Base-by-base conservation (phyloP, 30 jellyfish, hydroid and myxozoan species). In the Sanderia malayensis region DNA sequence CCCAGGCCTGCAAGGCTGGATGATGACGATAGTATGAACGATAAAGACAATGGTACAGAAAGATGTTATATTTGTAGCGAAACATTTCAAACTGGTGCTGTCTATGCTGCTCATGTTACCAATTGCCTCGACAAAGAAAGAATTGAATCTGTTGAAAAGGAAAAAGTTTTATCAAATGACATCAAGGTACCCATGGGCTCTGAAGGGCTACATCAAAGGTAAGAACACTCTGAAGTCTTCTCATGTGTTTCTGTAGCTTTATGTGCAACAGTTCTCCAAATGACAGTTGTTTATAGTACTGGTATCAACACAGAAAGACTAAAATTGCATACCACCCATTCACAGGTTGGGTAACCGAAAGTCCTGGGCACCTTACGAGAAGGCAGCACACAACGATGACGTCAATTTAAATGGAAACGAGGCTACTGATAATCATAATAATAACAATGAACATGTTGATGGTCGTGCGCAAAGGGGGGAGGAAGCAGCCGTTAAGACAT, bases 1-100 rank as follows among this genome's bases (percentile, higher is more conserved):
- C 79, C 58, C 19, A 21, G 23, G 19, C 21, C 21, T 22, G 58
- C 73, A 10, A 34, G 11, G 8, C 31, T 58, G 44, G 65, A 32
- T n/a, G 65, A 53, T 23, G 65, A 58, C 6, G 73, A 53, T 9
- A 58, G 65, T 25, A 13, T 73, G 20, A 63, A 33, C 11, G 22
- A 44, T 0, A 29, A 18, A 11, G 74, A 58, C 3, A 46, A 52
- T 52, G n/a, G n/a, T n/a, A 29, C 15, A 10, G 85, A 73, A 32
- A 58, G 24, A 57, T 73, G 85, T 58, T 73, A 25, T 27, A 13
- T 73, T 0, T 73, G 85, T 32, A 68, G 85, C 9, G 25, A 53
- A 20, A 23, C 1, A 26, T 73, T 73, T 29, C 30, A 60, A 26
- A 44, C 65, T 25, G 64, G 69, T 10, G 21, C 19, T 4, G 65